These are phyloP conservation scores for Poicephalus gulielmi DNA, from an alignment of 2,113 vertebrate genomes.

Conservation along the genomic window DNA sequence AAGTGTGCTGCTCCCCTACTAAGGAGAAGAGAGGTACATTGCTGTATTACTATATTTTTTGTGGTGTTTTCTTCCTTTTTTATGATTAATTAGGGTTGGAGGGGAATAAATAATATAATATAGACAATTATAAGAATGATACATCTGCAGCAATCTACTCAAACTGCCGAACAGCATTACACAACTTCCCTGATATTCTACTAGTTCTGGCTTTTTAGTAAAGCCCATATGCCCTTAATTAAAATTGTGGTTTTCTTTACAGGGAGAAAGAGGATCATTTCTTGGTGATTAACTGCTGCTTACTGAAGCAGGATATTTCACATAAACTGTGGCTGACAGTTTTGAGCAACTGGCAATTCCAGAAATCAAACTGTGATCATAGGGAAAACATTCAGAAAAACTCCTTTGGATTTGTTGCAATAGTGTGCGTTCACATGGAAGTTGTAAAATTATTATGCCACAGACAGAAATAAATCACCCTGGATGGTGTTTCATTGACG, in stretches of 20 bases:
- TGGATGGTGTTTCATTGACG: neutral
- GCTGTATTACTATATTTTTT: neutral
- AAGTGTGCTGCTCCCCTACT: neutral
- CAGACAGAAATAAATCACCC: neutral
- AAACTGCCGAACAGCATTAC: neutral
- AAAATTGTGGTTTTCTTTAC: neutral
- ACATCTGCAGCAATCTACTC: neutral
- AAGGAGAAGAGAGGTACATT: neutral
- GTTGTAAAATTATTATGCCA: neutral
- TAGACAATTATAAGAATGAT: neutral
- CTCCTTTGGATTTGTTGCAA: neutral
- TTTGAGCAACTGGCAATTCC: neutral
- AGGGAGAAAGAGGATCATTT: neutral
- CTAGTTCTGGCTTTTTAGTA: neutral
- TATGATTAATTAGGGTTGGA: neutral
- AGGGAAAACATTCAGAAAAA: neutral
- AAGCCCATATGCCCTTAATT: neutral
- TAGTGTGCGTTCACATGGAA: neutral
- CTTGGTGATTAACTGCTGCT: neutral
- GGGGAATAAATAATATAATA: neutral
- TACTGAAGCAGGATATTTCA: neutral
- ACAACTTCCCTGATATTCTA: neutral
- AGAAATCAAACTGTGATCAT: neutral
- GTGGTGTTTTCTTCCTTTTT: neutral
- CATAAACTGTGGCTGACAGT: neutral